These are phyloP conservation scores for Pachliopta kotzebuea DNA, from an alignment of 2,888 invertebrate species.

Conservation along the genomic window DNA sequence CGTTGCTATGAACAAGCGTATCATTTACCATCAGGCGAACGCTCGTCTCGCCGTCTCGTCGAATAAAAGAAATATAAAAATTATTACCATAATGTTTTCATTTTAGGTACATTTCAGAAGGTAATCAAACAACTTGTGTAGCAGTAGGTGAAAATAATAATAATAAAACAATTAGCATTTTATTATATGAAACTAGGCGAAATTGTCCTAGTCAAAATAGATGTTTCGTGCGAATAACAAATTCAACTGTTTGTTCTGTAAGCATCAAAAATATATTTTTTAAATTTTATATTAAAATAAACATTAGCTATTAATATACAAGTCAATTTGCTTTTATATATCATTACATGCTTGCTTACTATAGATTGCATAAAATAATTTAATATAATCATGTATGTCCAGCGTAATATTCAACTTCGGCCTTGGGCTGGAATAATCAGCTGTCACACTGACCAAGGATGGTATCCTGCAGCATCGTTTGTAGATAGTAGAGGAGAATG, in stretches of 20 bases:
- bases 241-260: slow-evolving; percentile 62
- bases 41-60: too few species aligned
- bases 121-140: slow-evolving; percentile 78
- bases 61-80: background rate
- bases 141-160: slow-evolving; percentile 79
- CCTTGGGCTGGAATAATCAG: slow-evolving; percentile 85
- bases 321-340: background rate
- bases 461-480: slow-evolving; percentile 87
- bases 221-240: slow-evolving; percentile 73
- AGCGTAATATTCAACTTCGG: slow-evolving; percentile 34
- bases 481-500: slow-evolving; percentile 80
- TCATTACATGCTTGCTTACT: background rate
- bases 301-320: background rate
- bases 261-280: slow-evolving; percentile 31
- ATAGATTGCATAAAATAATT: background rate
- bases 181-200: slow-evolving; percentile 66
- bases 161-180: slow-evolving; percentile 74
- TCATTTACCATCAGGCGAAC: too few species aligned
- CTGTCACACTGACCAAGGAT: slow-evolving; percentile 83
- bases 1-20: too few species aligned
- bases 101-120: slow-evolving; percentile 51
- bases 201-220: slow-evolving; percentile 76
- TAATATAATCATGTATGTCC: background rate
- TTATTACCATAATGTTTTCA: background rate
- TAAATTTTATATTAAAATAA: background rate